These are phyloP conservation scores for Catocala sponsa DNA, from an alignment of 2,888 invertebrate species.

Conservation along the genomic window DNA sequence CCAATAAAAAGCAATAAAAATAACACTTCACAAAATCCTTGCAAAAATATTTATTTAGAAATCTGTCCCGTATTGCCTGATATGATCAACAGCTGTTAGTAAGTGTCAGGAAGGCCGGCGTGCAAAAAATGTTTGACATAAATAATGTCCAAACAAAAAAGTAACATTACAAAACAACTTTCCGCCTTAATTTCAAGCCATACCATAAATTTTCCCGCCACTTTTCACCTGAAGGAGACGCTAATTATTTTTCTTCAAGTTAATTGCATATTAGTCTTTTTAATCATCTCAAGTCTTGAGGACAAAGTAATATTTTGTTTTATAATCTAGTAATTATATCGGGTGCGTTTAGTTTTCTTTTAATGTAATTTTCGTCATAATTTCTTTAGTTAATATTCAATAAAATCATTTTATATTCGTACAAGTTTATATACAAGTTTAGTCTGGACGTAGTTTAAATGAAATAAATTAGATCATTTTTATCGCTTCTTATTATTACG, in stretches of 20 bases:
- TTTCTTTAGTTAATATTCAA: not conserved
- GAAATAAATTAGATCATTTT: too few relatives aligned
- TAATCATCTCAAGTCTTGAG: constrained; percentile 4
- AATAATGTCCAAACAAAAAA: constrained; percentile 32
- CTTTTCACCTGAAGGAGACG: constrained; percentile 37
- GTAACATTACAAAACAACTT: constrained; percentile 31
- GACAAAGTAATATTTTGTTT: not conserved
- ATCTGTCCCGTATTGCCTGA: not conserved
- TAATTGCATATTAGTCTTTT: constrained; percentile 8
- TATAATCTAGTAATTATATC: constrained; percentile 1
- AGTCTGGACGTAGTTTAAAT: too few relatives aligned
- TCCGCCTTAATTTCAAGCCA: constrained; percentile 30
- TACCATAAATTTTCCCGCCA: constrained; percentile 34
- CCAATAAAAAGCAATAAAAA: not conserved
- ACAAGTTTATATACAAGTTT: too few relatives aligned
- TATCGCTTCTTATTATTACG: too few relatives aligned
- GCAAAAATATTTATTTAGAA: not conserved
- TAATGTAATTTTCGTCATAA: not conserved
- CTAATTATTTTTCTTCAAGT: constrained; percentile 44
- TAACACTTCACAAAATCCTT: not conserved
- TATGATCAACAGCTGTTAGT: not conserved
- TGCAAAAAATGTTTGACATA: constrained; percentile 27
- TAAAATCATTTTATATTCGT: not conserved
- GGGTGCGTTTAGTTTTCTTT: not conserved
- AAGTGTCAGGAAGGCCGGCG: constrained; percentile 5